These are phyloP conservation scores for Callionymus lyra DNA, from an alignment of 2,113 vertebrate genomes.

Conservation along the genomic window DNA sequence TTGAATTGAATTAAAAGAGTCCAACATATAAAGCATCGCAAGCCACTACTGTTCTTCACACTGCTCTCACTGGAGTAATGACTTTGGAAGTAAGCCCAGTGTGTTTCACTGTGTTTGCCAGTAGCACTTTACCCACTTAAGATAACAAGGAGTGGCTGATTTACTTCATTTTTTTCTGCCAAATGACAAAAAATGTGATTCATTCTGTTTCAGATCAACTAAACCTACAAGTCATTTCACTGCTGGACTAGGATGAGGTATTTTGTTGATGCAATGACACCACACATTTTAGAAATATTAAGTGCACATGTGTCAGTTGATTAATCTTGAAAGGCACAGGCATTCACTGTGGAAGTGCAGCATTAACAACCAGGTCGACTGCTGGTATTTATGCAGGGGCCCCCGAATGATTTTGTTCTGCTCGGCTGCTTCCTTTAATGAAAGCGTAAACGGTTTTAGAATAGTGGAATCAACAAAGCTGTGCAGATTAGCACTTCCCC, in stretches of 20 bases:
- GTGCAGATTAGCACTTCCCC: slow-evolving; percentile 58
- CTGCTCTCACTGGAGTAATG: not conserved
- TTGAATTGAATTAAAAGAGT: too few species aligned
- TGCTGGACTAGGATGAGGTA: too few species aligned
- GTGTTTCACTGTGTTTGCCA: not conserved
- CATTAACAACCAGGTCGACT: slow-evolving; percentile 51
- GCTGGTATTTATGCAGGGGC: slow-evolving; percentile 46
- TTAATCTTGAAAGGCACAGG: too few species aligned
- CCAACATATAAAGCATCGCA: too few species aligned
- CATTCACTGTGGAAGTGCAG: slow-evolving; percentile 4
- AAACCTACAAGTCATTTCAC: too few species aligned
- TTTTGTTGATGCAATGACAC: too few species aligned
- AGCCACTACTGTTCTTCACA: too few species aligned
- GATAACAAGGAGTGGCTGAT: not conserved
- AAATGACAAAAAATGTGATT: too few species aligned
- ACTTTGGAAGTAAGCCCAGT: not conserved
- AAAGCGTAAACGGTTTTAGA: slow-evolving; percentile 69
- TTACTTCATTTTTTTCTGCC: too few species aligned
- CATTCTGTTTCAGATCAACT: too few species aligned
- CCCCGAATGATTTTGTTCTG: slow-evolving; percentile 61
- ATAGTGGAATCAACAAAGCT: slow-evolving; percentile 57
- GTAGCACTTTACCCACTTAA: not conserved
- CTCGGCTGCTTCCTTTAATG: slow-evolving; percentile 70
- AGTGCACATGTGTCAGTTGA: too few species aligned
- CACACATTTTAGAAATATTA: too few species aligned